Percentiles rank a stretch among this genome's conserved stretches.
Evolutionary conservation across 2,888 invertebrate species (phyloP).

Genomic region (Pheosia tremula): DNA sequence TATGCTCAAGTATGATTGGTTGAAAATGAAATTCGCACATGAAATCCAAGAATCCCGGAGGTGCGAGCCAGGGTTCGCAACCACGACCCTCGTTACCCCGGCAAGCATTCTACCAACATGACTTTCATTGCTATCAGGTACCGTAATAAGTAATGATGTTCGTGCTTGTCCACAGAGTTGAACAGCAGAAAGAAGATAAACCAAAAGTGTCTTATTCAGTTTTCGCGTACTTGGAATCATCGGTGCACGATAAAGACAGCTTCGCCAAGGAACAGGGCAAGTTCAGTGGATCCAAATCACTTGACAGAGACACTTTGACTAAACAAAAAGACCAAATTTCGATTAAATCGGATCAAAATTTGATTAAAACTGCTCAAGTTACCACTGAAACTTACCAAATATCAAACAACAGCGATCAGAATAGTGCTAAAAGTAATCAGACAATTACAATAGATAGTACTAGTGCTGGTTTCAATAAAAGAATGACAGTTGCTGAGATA

Average conservation of each 20-base stretch:
- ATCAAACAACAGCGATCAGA: neutral
- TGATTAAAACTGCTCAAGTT: conserved; percentile 8
- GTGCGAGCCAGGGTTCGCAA: no score
- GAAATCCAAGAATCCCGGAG: no score
- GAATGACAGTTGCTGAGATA: conserved; percentile 77
- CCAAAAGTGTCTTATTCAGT: conserved; percentile 89
- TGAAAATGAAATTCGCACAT: no score
- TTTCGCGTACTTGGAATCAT: conserved; percentile 90
- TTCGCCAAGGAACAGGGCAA: conserved; percentile 77
- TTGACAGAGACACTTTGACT: conserved; percentile 25
- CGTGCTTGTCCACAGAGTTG: conserved; percentile 57
- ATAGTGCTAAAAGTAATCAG: neutral
- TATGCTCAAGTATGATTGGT: no score
- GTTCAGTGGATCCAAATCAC: conserved; percentile 74
- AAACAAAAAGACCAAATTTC: conserved; percentile 9
- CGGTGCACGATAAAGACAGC: conserved; percentile 82
- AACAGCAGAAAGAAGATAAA: conserved; percentile 68
- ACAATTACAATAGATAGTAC: neutral
- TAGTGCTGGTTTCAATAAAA: conserved; percentile 52
- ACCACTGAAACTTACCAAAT: conserved; percentile 9
- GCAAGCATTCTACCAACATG: no score
- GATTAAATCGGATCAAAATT: conserved; percentile 13
- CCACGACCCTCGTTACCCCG: no score
- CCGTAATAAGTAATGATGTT: no score
- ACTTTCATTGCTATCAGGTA: no score